phyloP scores from a whole-genome alignment of 2,797 vertebrate genomes.

The Anisognathus igniventris region DNA sequence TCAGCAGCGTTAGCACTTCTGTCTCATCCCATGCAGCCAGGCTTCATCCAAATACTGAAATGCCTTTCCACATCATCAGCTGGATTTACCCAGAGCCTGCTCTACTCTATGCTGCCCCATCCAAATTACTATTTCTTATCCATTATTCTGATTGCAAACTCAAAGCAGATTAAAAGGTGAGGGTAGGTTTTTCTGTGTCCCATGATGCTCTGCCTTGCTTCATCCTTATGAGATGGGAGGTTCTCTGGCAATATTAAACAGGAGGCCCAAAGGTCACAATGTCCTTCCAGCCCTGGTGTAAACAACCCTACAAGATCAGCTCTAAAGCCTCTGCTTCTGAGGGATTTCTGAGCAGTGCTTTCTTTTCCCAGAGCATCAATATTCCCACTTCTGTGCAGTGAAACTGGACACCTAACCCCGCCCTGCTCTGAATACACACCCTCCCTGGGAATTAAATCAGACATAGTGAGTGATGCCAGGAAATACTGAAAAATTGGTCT shows the following conservation, averaged over 20 bases:
- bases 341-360: background rate
- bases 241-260: background rate
- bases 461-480: background rate
- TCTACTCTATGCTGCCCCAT: background rate
- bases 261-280: background rate
- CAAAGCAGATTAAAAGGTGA: background rate
- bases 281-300: background rate
- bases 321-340: background rate
- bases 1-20: background rate
- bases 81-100: background rate
- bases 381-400: background rate
- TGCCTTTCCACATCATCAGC: background rate
- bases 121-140: background rate
- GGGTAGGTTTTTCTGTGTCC: background rate
- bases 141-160: background rate
- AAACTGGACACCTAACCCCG: background rate
- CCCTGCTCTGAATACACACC: background rate
- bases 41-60: background rate
- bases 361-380: background rate
- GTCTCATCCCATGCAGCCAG: background rate
- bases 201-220: background rate
- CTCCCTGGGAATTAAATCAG: background rate
- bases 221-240: background rate
- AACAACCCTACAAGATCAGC: background rate
- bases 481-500: background rate